A percentile compares a stretch with the other conserved stretches of the same genome.
phyloP scores from a whole-genome alignment of 1,140 invertebrate genomes.

The Drosophila truncata region DNA sequence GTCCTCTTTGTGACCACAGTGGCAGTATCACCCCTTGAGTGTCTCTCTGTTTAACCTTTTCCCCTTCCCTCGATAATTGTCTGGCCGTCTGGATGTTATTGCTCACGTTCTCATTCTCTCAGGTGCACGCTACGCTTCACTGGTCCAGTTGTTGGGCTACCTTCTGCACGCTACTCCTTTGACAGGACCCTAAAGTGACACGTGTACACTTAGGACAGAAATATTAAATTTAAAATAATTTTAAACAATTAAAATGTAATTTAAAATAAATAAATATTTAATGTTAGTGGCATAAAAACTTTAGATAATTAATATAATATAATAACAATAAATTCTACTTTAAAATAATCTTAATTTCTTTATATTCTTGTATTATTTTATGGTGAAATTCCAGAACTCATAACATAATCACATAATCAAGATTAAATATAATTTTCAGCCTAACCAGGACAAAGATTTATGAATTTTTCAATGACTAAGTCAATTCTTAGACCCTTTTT shows the following conservation, averaged over 20 bases:
- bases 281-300: no score
- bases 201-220: not conserved
- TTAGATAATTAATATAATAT: no score
- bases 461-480: not conserved
- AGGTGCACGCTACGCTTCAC: conserved; percentile 50
- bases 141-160: conserved; percentile 11
- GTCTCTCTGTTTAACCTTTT: conserved; percentile 13
- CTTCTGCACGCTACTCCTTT: conserved; percentile 17
- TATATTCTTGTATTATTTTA: not conserved
- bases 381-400: not conserved
- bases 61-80: conserved; percentile 38
- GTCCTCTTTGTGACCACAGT: conserved; percentile 30
- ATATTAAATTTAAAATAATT: not conserved
- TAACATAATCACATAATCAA: not conserved
- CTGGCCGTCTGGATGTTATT: conserved; percentile 64
- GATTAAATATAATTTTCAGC: not conserved
- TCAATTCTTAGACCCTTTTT: not conserved
- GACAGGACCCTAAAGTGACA: not conserved
- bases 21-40: conserved; percentile 21
- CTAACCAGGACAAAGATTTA: not conserved
- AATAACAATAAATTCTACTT: not conserved
- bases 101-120: conserved; percentile 60
- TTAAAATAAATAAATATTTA: no score
- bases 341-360: not conserved
- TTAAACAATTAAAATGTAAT: not conserved